Conservation (phyloP, 2,113 vertebrate genomes). For the Thalassarche chlororhynchos region DNA sequence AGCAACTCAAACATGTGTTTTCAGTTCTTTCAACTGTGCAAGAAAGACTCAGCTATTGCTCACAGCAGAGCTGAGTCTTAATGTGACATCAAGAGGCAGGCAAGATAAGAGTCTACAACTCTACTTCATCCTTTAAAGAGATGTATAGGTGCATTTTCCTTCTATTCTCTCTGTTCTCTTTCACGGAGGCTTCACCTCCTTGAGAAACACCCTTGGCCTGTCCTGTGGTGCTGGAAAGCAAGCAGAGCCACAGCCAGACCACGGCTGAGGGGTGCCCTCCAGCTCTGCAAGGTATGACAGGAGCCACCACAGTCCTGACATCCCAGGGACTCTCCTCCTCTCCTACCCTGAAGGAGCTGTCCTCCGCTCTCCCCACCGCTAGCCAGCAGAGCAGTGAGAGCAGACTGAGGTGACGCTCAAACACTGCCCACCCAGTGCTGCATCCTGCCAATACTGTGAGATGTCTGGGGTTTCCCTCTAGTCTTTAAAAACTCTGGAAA, state of each 20-base stretch:
- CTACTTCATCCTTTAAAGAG: background rate
- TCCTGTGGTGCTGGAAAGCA: background rate
- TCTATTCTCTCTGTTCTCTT: background rate
- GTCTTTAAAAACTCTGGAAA: background rate
- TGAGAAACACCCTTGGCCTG: background rate
- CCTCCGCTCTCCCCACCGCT: background rate
- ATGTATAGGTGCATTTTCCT: background rate
- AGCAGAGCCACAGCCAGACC: background rate
- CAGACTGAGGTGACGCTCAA: background rate
- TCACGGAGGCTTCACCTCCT: background rate
- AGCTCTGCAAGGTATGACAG: background rate
- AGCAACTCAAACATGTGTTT: slow-evolving; percentile 48
- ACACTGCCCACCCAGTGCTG: background rate
- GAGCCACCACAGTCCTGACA: no score
- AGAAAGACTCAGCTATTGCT: background rate
- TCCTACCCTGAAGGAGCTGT: background rate
- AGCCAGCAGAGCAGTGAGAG: background rate
- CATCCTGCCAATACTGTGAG: background rate
- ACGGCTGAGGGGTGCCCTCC: background rate
- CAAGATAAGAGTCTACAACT: background rate
- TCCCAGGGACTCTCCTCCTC: background rate
- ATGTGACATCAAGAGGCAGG: background rate
- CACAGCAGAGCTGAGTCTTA: background rate
- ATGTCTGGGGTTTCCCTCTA: background rate
- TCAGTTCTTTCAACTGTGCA: background rate